Conservation (phyloP, 2,113 vertebrate genomes). For the Rhineura floridana region DNA sequence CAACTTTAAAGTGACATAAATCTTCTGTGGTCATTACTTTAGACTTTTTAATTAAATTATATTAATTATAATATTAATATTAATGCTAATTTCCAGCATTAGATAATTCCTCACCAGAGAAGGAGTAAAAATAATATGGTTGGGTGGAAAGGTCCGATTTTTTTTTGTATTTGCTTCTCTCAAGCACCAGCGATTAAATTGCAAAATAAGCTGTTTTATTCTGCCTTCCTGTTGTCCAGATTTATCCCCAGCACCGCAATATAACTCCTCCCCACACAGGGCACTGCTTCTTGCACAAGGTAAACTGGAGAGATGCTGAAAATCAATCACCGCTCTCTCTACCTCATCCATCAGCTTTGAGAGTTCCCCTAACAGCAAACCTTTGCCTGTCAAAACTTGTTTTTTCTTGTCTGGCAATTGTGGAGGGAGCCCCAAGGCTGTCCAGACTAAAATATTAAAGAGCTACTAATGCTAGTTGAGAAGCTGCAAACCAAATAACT, state of each 20-base stretch:
- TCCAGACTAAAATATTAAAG: background rate
- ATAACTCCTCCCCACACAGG: background rate
- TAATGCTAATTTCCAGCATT: background rate
- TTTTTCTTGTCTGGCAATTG: slow-evolving; percentile 38
- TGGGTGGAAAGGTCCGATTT: background rate
- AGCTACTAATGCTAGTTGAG: background rate
- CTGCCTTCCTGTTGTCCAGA: background rate
- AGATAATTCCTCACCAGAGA: background rate
- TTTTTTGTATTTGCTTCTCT: background rate
- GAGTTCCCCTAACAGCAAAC: background rate
- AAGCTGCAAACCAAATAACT: slow-evolving; percentile 15
- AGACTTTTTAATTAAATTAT: too few species aligned
- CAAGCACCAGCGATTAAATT: background rate
- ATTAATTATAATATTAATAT: too few species aligned
- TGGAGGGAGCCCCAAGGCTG: slow-evolving; percentile 26
- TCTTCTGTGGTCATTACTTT: too few species aligned
- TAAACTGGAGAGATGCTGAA: slow-evolving; percentile 44
- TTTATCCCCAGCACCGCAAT: slow-evolving; percentile 20
- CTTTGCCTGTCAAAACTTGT: slow-evolving; percentile 21
- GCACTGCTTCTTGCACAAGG: background rate
- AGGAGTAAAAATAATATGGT: background rate
- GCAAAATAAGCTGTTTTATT: slow-evolving; percentile 26
- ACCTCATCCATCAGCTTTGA: slow-evolving; percentile 47
- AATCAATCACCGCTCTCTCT: slow-evolving; percentile 55
- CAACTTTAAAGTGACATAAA: too few species aligned